Evolutionary conservation across 1,140 invertebrate species (phyloP), one percentile per base, ranked within the genome.

Genomic region (Drosophila seguyi): DNA sequence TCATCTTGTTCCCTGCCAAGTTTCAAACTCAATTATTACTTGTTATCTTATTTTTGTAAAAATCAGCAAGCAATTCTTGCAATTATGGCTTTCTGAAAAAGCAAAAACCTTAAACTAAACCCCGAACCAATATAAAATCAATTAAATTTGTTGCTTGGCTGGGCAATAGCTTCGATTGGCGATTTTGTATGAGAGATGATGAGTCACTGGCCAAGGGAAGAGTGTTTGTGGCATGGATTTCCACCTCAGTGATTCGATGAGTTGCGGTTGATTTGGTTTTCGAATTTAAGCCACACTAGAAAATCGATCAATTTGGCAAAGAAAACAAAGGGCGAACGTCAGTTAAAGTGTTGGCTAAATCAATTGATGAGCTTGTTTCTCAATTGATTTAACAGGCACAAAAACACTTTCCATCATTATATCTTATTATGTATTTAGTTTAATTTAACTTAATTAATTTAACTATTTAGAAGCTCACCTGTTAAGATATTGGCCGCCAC

Each of bases 401-500:
- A 38, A 48, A 25, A 6, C 22, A 44, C 20, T 10, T 22, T 6
- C 2, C 14, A 11, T 27, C 11, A 52, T 14, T 20, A 20, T 2
- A n/a, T 2, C 18, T 59, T 25, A 34, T 38, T 52, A 31, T 34
- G 29, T 52, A 34, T 8, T 34, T 50, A 56, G 4, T 16, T 48
- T 6, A 36, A 18, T 1, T 22, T 41, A 57, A 7, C 2, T 56
- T 20, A 22, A 44, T n/a, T 59, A 57, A 55, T 36, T 52, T 10
- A 31, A 38, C 6, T 29, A 48, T 71, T 38, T 38, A 7, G 2
- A 52, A 20, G 55, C 45, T 91, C 59, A 91, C 90, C 90, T 81
- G 90, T 83, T 90, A 91, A 79, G 79, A 81, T 59, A 81, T 90
- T 79, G 57, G 62, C 65, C 47, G 73, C 69, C 55, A 90, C 60